Percentiles rank a stretch among this genome's conserved stretches.
Evolutionary conservation across 1,140 invertebrate genomes (phyloP).

Genomic region (Drosophila gunungcola): DNA sequence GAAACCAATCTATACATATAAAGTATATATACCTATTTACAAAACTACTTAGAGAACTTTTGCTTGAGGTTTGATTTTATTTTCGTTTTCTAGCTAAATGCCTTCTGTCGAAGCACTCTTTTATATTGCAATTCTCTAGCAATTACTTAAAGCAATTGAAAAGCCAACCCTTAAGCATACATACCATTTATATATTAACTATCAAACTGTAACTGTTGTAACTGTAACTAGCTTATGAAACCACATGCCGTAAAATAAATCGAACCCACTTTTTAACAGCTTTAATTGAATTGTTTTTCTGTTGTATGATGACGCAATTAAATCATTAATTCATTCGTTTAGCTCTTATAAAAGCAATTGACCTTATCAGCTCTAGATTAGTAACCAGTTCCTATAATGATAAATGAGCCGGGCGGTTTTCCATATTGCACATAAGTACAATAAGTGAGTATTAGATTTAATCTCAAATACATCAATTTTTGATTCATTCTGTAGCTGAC

Average conservation of each 20-base stretch:
- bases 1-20: slow-evolving; percentile 35
- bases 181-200: slow-evolving; percentile 27
- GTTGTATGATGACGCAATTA: neutral
- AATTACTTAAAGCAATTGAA: slow-evolving; percentile 55
- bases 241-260: slow-evolving; percentile 56
- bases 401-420: neutral
- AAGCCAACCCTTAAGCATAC: slow-evolving; percentile 24
- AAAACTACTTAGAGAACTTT: slow-evolving; percentile 57
- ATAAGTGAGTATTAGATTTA: slow-evolving; percentile 22
- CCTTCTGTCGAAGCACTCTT: slow-evolving; percentile 38
- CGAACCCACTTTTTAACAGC: slow-evolving; percentile 51
- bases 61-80: slow-evolving; percentile 38
- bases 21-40: slow-evolving; percentile 34
- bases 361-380: slow-evolving; percentile 19
- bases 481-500: slow-evolving; percentile 12
- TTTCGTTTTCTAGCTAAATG: slow-evolving; percentile 73
- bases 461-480: slow-evolving; percentile 22
- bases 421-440: slow-evolving; percentile 1
- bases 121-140: slow-evolving; percentile 28
- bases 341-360: neutral
- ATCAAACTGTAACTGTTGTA: slow-evolving; percentile 39
- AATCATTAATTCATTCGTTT: slow-evolving; percentile 23
- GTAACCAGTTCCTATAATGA: slow-evolving; percentile 12
- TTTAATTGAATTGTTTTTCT: slow-evolving; percentile 29
- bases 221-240: slow-evolving; percentile 27